Evolutionary conservation across 2,888 invertebrate genomes (phyloP).

Genomic region (Latrodectus hesperus): DNA sequence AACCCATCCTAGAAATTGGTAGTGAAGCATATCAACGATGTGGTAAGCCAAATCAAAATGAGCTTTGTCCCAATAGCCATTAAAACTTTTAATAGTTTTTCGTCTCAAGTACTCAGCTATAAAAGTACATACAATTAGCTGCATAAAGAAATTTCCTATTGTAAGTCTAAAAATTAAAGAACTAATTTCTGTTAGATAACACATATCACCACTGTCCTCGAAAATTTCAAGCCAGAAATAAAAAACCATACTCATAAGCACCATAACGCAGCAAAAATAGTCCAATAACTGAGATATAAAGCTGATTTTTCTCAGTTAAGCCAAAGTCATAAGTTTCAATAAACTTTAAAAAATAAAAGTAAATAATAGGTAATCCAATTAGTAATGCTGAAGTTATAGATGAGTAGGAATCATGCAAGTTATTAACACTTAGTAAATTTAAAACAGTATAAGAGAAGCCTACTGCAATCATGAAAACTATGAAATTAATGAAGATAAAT

Average conservation of each 20-base stretch:
- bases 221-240: not conserved
- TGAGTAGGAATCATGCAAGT: not conserved
- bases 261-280: not conserved
- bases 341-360: not conserved
- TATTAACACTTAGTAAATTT: not conserved
- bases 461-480: not conserved
- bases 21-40: not conserved
- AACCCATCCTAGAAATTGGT: not conserved
- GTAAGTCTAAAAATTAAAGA: not conserved
- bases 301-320: not conserved
- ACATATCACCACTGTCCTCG: not conserved
- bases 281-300: not conserved
- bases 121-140: not conserved
- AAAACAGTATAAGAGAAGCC: not conserved
- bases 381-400: not conserved
- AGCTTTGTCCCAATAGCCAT: not conserved
- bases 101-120: not conserved
- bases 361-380: not conserved
- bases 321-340: not conserved
- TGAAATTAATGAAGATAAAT: not conserved
- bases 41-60: slow-evolving; percentile 3
- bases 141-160: not conserved
- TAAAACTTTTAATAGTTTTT: not conserved
- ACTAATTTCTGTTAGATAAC: not conserved
- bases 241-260: not conserved